Evolutionary conservation across 2,888 invertebrate genomes (phyloP).

Genomic region (Xestoiulus laeticollis): DNA sequence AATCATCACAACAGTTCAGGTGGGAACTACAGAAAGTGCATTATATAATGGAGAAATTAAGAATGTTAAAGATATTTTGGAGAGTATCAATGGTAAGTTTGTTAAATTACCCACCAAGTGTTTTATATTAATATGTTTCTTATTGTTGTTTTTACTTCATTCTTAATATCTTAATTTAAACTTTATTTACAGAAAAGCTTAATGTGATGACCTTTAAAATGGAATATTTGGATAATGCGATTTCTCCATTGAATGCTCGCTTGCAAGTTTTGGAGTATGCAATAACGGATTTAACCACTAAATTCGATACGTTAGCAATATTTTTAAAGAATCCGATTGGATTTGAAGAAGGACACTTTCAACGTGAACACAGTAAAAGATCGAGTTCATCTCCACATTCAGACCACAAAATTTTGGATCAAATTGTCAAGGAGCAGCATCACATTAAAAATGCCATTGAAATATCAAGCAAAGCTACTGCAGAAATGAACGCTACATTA

Average conservation of each 20-base stretch:
- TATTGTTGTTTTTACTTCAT: neutral
- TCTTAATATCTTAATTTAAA: neutral
- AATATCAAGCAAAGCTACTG: neutral
- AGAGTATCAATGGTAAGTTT: neutral
- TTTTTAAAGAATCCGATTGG: neutral
- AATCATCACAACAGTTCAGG: neutral
- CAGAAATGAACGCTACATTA: neutral
- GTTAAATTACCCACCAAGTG: neutral
- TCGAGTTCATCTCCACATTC: neutral
- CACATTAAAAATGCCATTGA: neutral
- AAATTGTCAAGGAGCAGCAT: neutral
- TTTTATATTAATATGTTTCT: neutral
- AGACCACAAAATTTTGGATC: neutral
- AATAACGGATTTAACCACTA: neutral
- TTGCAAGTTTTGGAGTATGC: conserved; percentile 17
- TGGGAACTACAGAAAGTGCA: neutral
- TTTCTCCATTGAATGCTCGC: neutral
- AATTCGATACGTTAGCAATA: neutral
- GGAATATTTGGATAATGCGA: conserved; percentile 1
- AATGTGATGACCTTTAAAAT: neutral
- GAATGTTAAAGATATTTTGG: neutral
- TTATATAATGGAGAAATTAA: neutral
- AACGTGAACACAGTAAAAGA: neutral
- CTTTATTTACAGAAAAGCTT: neutral
- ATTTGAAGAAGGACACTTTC: neutral